Evolutionary conservation across 2,113 vertebrate species (phyloP).

Genomic region (Pongo pygmaeus): DNA sequence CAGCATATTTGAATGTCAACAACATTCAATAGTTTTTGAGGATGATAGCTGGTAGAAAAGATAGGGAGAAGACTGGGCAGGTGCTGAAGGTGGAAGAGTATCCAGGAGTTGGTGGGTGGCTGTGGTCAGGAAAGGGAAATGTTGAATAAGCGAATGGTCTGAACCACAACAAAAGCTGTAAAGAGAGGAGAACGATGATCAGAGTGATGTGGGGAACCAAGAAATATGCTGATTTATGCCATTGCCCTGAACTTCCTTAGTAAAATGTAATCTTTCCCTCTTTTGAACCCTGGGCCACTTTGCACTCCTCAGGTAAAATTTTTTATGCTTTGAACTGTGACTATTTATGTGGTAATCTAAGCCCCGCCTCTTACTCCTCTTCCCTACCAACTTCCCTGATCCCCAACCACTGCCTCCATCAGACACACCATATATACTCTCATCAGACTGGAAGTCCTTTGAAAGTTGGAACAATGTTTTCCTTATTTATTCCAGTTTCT

Average conservation of each 20-base stretch:
- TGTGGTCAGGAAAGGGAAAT: background rate
- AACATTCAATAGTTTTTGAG: background rate
- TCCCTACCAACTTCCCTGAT: background rate
- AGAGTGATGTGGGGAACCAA: background rate
- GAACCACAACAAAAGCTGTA: background rate
- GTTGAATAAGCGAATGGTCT: background rate
- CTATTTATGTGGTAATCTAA: background rate
- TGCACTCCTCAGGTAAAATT: background rate
- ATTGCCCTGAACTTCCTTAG: background rate
- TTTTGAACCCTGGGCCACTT: background rate
- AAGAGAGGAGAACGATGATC: background rate
- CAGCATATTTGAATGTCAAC: background rate
- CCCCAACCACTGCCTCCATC: background rate
- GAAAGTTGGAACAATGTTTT: background rate
- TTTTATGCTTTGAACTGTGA: background rate
- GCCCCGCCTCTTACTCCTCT: background rate
- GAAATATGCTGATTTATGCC: background rate
- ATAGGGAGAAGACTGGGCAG: background rate
- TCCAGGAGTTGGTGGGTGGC: background rate
- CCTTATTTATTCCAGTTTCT: background rate
- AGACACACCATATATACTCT: background rate
- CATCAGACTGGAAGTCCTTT: background rate
- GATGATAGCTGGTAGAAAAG: background rate
- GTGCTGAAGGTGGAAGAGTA: background rate
- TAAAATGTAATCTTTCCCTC: background rate